Percentiles rank a stretch among this genome's conserved stretches.
Conservation (phyloP, 53 echinoderm and acorn worm genomes). For the Temnopleurus reevesii region DNA sequence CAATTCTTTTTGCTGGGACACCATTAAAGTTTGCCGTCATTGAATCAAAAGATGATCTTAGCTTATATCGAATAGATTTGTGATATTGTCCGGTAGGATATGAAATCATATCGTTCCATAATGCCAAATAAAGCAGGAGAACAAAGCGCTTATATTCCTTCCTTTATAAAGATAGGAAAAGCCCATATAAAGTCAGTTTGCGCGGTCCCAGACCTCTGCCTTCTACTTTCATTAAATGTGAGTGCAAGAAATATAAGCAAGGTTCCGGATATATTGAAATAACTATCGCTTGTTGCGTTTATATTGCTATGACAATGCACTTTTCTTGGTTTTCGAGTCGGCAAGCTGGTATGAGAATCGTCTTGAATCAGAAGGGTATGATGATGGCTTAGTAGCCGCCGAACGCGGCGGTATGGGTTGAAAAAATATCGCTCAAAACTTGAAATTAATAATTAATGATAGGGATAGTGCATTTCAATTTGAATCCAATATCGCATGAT, state of each 20-base stretch:
- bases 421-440: conserved; percentile 37
- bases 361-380: conserved; percentile 5
- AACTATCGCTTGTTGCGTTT: conserved; percentile 57
- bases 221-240: conserved; percentile 10
- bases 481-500: conserved; percentile 13
- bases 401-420: conserved; percentile 27
- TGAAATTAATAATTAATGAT: conserved; percentile 57
- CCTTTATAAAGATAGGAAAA: conserved; percentile 27
- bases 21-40: background rate
- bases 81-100: conserved; percentile 56
- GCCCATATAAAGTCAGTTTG: conserved; percentile 34
- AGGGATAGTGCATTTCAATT: conserved; percentile 58
- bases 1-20: background rate
- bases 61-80: conserved; percentile 54
- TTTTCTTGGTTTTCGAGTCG: background rate
- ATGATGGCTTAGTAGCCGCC: conserved; percentile 36
- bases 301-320: conserved; percentile 33
- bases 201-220: conserved; percentile 35
- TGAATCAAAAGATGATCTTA: conserved; percentile 33
- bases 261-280: conserved; percentile 56
- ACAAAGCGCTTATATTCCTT: conserved; percentile 32
- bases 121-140: conserved; percentile 44
- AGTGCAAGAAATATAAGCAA: conserved; percentile 45
- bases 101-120: conserved; percentile 51
- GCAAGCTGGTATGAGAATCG: background rate